Percentiles rank a stretch among this genome's conserved stretches.
phyloP scores from a whole-genome alignment of 2,797 vertebrate species.

The Phalanger gymnotis region DNA sequence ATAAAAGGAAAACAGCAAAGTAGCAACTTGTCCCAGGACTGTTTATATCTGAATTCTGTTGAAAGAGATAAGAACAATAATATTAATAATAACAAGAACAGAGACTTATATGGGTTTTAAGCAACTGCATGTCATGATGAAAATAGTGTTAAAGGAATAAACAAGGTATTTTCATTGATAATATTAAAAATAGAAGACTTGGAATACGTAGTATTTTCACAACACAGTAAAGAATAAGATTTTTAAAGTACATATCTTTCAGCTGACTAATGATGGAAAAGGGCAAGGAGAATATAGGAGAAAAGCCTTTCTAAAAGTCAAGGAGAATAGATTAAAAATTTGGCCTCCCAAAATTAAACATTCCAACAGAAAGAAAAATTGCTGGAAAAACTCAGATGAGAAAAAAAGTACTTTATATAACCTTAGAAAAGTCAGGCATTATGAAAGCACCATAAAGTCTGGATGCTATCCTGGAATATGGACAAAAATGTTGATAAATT shows the following conservation, averaged over 20 bases:
- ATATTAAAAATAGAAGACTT: not conserved
- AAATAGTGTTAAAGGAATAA: not conserved
- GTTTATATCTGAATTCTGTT: not conserved
- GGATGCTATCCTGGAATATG: not conserved
- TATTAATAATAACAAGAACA: not conserved
- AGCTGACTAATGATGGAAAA: not conserved
- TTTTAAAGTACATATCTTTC: not conserved
- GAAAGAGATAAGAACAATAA: not conserved
- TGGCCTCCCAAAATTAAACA: not conserved
- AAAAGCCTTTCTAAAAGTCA: not conserved
- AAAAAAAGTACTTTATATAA: not conserved
- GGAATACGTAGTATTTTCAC: not conserved
- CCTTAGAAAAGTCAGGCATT: not conserved
- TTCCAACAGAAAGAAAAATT: not conserved
- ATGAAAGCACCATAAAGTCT: not conserved
- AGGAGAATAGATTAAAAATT: not conserved
- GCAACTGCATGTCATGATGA: not conserved
- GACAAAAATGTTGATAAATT: not conserved
- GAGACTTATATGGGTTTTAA: not conserved
- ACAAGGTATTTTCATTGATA: not conserved
- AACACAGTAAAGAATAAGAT: not conserved
- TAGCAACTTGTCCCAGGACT: not conserved
- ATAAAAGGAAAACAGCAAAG: not conserved
- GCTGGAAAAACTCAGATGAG: not conserved
- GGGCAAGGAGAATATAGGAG: not conserved